phyloP scores from a whole-genome alignment of 2,888 invertebrate species.

The Trachelus tabidus region DNA sequence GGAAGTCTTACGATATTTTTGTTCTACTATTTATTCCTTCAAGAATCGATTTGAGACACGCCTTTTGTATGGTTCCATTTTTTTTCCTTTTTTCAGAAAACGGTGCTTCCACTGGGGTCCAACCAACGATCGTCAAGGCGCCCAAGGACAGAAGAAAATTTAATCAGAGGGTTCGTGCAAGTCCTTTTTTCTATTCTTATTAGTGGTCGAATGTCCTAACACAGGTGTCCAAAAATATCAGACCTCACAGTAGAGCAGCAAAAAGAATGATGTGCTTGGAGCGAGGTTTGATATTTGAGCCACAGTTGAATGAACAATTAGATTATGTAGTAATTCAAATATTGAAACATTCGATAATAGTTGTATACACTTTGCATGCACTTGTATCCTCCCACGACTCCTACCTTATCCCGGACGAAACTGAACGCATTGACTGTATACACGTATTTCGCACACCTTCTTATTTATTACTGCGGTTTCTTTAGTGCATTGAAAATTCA shows the following conservation, averaged over 20 bases:
- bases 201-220: neutral
- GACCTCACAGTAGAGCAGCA: neutral
- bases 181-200: neutral
- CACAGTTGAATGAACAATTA: neutral
- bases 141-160: constrained; percentile 68
- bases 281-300: neutral
- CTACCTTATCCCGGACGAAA: neutral
- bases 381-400: neutral
- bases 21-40: neutral
- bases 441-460: too few species aligned
- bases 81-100: constrained; percentile 55
- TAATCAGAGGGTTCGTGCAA: constrained; percentile 67
- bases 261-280: too few species aligned
- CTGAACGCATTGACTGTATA: neutral
- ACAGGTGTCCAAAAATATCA: neutral
- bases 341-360: too few species aligned
- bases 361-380: neutral
- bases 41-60: neutral
- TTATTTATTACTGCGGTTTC: neutral
- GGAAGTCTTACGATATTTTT: neutral
- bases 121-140: constrained; percentile 66
- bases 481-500: neutral
- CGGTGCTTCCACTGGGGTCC: constrained; percentile 47
- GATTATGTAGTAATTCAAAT: too few species aligned
- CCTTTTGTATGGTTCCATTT: neutral